Evolutionary conservation across 2,113 vertebrate genomes (phyloP).

Genomic region (Syngnathus floridae): DNA sequence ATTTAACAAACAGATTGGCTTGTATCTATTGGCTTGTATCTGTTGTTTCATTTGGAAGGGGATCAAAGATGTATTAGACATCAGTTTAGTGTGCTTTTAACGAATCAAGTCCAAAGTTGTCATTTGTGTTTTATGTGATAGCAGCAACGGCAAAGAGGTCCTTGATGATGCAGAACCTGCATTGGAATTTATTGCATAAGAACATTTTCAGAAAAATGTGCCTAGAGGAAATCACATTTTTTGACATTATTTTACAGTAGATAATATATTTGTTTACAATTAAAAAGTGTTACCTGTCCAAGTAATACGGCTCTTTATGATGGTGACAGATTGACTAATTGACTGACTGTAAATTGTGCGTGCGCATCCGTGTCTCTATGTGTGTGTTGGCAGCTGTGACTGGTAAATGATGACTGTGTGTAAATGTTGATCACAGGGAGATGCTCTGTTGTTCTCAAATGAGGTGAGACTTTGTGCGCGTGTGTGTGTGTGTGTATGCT

Average conservation of each 20-base stretch:
- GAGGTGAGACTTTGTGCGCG: constrained; percentile 52
- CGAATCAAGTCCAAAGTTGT: not conserved
- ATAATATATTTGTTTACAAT: not conserved
- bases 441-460: constrained; percentile 80
- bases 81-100: not conserved
- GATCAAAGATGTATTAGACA: not conserved
- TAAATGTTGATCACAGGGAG: constrained; percentile 97
- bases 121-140: not conserved
- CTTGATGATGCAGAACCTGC: not conserved
- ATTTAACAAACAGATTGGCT: not conserved
- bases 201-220: too few species aligned
- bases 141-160: not conserved
- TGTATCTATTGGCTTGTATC: not conserved
- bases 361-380: not conserved
- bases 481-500: constrained; percentile 20
- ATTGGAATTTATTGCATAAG: too few species aligned
- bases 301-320: not conserved
- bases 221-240: too few species aligned
- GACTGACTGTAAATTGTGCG: not conserved
- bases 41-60: not conserved
- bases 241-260: not conserved
- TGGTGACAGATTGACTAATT: not conserved
- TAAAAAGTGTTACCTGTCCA: not conserved
- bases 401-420: constrained; percentile 97
- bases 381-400: constrained; percentile 49